A percentile compares a stretch with the other conserved stretches of the same genome.
Evolutionary conservation across 2,113 vertebrate genomes (phyloP).

Genomic region (Sciurus niger): DNA sequence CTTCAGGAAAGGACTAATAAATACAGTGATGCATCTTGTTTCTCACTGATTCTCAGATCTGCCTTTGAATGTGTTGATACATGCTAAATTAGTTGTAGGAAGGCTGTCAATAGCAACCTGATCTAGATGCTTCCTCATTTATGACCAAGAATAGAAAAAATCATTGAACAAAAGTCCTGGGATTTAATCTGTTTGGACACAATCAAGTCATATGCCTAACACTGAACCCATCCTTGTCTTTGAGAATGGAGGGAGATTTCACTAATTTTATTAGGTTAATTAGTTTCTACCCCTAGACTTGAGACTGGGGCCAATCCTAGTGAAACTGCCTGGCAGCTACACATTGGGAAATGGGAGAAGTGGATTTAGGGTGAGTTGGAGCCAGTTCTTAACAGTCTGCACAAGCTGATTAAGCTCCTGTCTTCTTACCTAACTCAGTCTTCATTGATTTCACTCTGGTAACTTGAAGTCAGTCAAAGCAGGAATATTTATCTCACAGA

Average conservation of each 20-base stretch:
- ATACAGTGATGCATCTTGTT: background rate
- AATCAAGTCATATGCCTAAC: background rate
- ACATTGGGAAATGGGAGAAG: background rate
- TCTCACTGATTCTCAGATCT: conserved; percentile 6
- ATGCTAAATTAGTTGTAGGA: background rate
- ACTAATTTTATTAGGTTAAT: background rate
- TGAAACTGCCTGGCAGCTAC: background rate
- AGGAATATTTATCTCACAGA: background rate
- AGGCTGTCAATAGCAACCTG: background rate
- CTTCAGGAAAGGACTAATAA: background rate
- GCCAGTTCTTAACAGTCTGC: background rate
- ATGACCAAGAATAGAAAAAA: background rate
- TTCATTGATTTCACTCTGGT: background rate
- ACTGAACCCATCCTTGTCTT: background rate
- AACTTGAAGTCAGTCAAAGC: background rate
- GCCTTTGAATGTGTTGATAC: background rate
- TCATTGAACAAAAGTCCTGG: background rate
- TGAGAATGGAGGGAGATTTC: background rate
- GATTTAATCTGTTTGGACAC: background rate
- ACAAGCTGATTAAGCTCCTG: background rate
- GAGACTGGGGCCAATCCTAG: background rate
- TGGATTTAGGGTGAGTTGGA: background rate
- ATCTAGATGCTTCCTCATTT: background rate
- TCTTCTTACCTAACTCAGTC: background rate
- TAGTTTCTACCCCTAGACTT: background rate